A percentile compares a stretch with the other conserved stretches of the same genome.
phyloP scores from a whole-genome alignment of 2,113 vertebrate species.

The Lasiurus cinereus region DNA sequence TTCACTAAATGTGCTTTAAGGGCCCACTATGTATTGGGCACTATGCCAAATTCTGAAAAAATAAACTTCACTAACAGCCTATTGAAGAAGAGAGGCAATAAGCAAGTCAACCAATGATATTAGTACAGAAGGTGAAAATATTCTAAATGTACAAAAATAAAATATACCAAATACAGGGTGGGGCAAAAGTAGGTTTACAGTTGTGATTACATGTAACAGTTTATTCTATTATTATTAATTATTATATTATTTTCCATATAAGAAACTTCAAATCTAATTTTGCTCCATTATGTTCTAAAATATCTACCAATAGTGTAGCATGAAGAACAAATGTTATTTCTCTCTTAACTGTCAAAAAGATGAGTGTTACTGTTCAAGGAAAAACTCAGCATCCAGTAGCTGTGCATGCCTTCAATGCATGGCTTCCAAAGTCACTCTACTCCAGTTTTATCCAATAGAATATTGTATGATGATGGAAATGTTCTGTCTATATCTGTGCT shows the following conservation, averaged over 20 bases:
- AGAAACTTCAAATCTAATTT: background rate
- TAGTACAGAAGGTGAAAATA: background rate
- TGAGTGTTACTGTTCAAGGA: background rate
- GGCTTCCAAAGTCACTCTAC: background rate
- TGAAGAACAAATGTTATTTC: constrained; percentile 21
- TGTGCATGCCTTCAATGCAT: background rate
- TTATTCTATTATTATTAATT: background rate
- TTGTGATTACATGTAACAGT: background rate
- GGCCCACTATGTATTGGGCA: background rate
- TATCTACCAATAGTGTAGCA: constrained; percentile 18
- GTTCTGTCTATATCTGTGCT: background rate
- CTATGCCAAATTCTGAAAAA: background rate
- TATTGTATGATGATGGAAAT: background rate
- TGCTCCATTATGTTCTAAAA: background rate
- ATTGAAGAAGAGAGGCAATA: background rate
- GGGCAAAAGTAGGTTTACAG: background rate
- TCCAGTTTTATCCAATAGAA: background rate
- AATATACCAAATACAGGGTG: background rate
- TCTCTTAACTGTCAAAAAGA: background rate
- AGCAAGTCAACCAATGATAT: background rate
- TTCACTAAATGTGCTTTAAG: background rate
- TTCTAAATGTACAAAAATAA: background rate
- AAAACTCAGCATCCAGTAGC: background rate
- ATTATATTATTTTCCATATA: background rate
- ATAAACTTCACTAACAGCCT: background rate